Evolutionary conservation across 2,113 vertebrate species (phyloP).

Genomic region (Thinocorus orbignyianus): DNA sequence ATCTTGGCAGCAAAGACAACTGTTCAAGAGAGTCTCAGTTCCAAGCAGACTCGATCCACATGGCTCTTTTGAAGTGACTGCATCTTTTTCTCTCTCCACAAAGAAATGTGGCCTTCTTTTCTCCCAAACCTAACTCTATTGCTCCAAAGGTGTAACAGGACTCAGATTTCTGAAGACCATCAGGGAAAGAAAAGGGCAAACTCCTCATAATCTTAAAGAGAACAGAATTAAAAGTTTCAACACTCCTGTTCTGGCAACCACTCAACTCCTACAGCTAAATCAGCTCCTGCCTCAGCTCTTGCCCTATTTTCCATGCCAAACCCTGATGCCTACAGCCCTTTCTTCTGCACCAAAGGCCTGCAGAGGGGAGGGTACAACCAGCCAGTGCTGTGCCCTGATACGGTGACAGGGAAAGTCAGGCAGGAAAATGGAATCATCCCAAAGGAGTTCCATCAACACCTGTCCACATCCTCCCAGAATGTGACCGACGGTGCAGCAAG

Average conservation of each 20-base stretch:
- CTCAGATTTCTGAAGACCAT: neutral
- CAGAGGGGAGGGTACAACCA: fast-evolving
- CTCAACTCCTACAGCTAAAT: neutral
- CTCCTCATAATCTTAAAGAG: neutral
- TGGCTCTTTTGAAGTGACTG: neutral
- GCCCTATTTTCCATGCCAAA: neutral
- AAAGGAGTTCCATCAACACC: neutral
- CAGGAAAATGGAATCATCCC: neutral
- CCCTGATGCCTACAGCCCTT: neutral
- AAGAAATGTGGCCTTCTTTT: neutral
- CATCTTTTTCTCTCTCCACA: neutral
- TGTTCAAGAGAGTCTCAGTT: neutral
- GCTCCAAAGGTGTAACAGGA: neutral
- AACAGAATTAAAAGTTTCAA: neutral
- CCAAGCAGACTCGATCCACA: neutral
- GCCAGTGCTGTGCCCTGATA: neutral
- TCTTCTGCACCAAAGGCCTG: neutral
- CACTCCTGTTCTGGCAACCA: neutral
- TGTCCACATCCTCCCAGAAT: neutral
- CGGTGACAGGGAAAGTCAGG: fast-evolving
- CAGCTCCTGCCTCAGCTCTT: neutral
- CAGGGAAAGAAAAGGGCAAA: neutral
- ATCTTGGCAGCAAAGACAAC: neutral
- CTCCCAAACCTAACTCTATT: neutral
- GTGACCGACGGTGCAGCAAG: neutral